A percentile compares a stretch with the other conserved stretches of the same genome.
These are phyloP conservation scores for Apocrypta bakeri DNA, from an alignment of 1,140 invertebrate genomes.

Conservation along the genomic window DNA sequence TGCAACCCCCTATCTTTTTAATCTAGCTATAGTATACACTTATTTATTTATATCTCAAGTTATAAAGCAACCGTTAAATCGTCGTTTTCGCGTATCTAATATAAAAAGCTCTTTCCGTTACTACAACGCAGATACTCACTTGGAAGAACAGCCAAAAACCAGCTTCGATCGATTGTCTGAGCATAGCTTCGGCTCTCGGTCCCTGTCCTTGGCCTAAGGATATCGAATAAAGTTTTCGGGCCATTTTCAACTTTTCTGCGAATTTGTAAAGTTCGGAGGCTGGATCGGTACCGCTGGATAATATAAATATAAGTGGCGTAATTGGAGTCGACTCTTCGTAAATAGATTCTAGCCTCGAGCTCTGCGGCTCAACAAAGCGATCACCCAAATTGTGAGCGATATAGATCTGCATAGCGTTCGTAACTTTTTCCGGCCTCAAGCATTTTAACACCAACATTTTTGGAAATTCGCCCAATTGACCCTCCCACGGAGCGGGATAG, in stretches of 20 bases:
- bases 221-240: conserved; percentile 78
- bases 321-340: conserved; percentile 79
- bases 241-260: conserved; percentile 78
- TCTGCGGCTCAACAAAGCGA: conserved; percentile 81
- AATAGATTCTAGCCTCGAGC: conserved; percentile 78
- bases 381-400: conserved; percentile 77
- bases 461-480: conserved; percentile 78
- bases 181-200: conserved; percentile 79
- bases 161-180: conserved; percentile 76
- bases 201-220: conserved; percentile 85
- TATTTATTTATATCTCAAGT: too few species aligned
- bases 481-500: conserved; percentile 66
- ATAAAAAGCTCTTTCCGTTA: too few species aligned
- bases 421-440: conserved; percentile 83
- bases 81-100: too few species aligned
- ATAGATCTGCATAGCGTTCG: conserved; percentile 81
- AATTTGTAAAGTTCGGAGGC: conserved; percentile 79
- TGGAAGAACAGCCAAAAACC: conserved; percentile 82
- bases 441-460: conserved; percentile 83
- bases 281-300: conserved; percentile 84
- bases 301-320: conserved; percentile 81
- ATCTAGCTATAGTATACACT: too few species aligned
- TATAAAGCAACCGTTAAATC: too few species aligned
- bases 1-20: too few species aligned
- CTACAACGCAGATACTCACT: conserved; percentile 63